Percentiles rank a stretch among this genome's conserved stretches.
Evolutionary conservation across 2,113 vertebrate genomes (phyloP).

Genomic region (Sminthopsis crassicaudata): DNA sequence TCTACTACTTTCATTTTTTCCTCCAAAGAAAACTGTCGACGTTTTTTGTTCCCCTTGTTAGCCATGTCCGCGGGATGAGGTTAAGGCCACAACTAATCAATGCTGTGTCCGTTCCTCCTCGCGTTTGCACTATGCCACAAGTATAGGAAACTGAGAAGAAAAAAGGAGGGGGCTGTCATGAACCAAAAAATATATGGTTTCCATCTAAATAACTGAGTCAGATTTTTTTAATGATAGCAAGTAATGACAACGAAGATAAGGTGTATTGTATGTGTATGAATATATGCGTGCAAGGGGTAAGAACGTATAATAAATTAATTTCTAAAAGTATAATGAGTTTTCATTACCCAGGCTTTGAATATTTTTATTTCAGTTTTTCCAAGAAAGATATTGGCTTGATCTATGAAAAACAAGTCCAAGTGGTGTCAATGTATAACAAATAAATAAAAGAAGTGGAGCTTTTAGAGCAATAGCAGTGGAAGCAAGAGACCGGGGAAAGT

Average conservation of each 20-base stretch:
- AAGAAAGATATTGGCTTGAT: background rate
- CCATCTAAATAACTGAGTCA: conserved; percentile 26
- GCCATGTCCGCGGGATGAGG: conserved; percentile 14
- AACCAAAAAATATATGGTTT: conserved; percentile 39
- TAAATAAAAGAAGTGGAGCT: background rate
- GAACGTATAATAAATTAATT: background rate
- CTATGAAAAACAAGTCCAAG: background rate
- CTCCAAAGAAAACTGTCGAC: conserved; percentile 40
- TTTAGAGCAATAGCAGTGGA: background rate
- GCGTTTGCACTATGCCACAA: conserved; percentile 27
- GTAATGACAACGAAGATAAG: background rate
- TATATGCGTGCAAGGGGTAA: background rate
- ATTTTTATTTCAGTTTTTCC: background rate
- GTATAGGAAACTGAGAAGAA: conserved; percentile 56
- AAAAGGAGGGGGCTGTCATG: conserved; percentile 46
- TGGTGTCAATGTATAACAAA: background rate
- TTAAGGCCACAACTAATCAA: conserved; percentile 12
- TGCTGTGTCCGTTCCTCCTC: conserved; percentile 13
- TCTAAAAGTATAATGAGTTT: background rate
- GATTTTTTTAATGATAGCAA: conserved; percentile 4
- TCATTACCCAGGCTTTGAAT: background rate
- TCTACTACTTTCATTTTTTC: conserved; percentile 58
- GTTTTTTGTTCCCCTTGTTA: conserved; percentile 44
- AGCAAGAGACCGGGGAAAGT: background rate
- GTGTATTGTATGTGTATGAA: background rate